Conservation (phyloP, 2,113 vertebrate genomes). For the Pedetes capensis region DNA sequence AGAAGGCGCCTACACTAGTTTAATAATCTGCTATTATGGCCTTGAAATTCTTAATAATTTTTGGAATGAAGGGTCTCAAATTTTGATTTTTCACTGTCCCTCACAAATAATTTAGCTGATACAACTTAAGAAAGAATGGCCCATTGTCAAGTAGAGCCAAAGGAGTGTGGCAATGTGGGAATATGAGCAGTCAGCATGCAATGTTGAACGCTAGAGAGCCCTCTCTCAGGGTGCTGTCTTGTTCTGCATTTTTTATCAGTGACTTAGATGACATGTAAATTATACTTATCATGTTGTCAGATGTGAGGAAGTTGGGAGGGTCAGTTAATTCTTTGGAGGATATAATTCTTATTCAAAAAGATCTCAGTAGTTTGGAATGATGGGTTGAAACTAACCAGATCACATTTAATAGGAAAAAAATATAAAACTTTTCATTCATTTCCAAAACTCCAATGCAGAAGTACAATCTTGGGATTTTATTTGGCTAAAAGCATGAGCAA, state of each 20-base stretch:
- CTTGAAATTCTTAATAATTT: constrained; percentile 28
- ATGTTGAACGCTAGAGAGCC: not conserved
- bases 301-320: constrained; percentile 56
- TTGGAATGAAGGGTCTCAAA: not conserved
- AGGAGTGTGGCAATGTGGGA: not conserved
- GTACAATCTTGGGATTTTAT: constrained; percentile 59
- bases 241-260: constrained; percentile 58
- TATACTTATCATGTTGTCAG: constrained; percentile 61
- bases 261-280: constrained; percentile 65
- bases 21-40: not conserved
- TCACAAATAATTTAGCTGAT: not conserved
- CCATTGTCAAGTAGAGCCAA: not conserved
- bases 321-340: constrained; percentile 60
- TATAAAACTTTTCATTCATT: constrained; percentile 59
- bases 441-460: constrained; percentile 68
- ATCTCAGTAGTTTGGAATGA: constrained; percentile 75
- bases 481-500: constrained; percentile 50
- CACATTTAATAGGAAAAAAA: constrained; percentile 69
- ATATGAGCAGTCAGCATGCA: not conserved
- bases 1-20: not conserved
- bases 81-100: not conserved
- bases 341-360: constrained; percentile 62
- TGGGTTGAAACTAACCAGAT: constrained; percentile 74
- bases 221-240: constrained; percentile 24
- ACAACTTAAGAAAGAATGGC: not conserved